These are phyloP conservation scores for Carpatolechia fugitivella DNA, from an alignment of 2,888 invertebrate species.

Conservation along the genomic window DNA sequence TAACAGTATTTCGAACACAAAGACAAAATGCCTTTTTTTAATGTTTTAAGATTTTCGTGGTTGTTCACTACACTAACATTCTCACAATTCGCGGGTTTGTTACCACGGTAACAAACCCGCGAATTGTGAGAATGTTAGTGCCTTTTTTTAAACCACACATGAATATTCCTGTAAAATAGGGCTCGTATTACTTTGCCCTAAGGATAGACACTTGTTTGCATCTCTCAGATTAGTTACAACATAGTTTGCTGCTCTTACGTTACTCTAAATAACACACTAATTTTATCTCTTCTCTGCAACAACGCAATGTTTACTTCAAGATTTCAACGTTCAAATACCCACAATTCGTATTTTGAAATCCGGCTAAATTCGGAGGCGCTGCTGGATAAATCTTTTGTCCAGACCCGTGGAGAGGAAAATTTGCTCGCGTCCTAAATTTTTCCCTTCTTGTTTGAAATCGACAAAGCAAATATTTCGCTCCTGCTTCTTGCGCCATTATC, in stretches of 20 bases:
- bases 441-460: conserved; percentile 7
- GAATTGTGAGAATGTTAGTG: too few relatives aligned
- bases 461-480: background rate
- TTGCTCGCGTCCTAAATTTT: background rate
- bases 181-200: too few relatives aligned
- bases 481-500: background rate
- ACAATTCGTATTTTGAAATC: conserved; percentile 2
- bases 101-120: too few relatives aligned
- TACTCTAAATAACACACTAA: conserved; percentile 54
- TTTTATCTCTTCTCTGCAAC: conserved; percentile 43
- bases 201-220: background rate
- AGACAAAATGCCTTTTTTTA: too few relatives aligned
- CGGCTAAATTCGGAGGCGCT: background rate
- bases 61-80: too few relatives aligned
- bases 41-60: too few relatives aligned
- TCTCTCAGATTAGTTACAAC: background rate
- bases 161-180: too few relatives aligned
- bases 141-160: too few relatives aligned
- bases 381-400: conserved; percentile 2
- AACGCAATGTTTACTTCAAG: conserved; percentile 22
- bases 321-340: conserved; percentile 3
- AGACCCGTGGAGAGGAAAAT: background rate
- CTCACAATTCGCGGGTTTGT: too few relatives aligned
- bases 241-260: conserved; percentile 42
- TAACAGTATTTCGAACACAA: too few relatives aligned